Evolutionary conservation across 2,888 invertebrate species (phyloP).

Genomic region (Matsumyia berberina): DNA sequence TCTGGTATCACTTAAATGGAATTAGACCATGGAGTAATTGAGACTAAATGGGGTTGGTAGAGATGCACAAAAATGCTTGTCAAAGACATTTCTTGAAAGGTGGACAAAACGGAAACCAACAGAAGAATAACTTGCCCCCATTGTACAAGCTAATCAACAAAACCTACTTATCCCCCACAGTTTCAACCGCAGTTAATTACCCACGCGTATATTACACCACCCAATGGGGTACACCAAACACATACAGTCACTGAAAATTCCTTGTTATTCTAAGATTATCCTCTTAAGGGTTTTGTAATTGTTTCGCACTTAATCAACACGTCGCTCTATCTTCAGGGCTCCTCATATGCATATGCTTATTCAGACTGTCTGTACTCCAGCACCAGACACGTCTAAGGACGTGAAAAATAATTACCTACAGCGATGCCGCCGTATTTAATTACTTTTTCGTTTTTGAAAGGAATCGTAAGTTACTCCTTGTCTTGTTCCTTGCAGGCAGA

Average conservation of each 20-base stretch:
- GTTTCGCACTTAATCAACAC: slow-evolving; percentile 51
- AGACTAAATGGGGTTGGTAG: not conserved
- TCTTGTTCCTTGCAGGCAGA: not conserved
- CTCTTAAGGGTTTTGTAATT: slow-evolving; percentile 33
- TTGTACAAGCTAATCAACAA: slow-evolving; percentile 11
- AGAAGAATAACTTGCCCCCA: not conserved
- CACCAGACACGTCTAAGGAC: slow-evolving; percentile 24
- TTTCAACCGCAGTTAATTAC: slow-evolving; percentile 43
- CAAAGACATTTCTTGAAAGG: too few relatives aligned
- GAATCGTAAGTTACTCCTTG: not conserved
- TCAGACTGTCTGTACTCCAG: slow-evolving; percentile 15
- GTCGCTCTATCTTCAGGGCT: slow-evolving; percentile 3
- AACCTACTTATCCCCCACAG: slow-evolving; percentile 30
- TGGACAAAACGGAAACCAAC: not conserved
- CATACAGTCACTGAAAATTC: slow-evolving; percentile 18
- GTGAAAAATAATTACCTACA: slow-evolving; percentile 45
- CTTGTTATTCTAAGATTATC: slow-evolving; percentile 45
- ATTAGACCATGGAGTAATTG: not conserved
- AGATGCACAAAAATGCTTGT: not conserved
- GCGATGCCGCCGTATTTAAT: slow-evolving; percentile 28
- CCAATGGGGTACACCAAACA: slow-evolving; percentile 25
- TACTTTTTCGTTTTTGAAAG: slow-evolving; percentile 20
- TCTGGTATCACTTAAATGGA: not conserved
- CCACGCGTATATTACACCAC: slow-evolving; percentile 21
- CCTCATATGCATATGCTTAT: slow-evolving; percentile 37